These are phyloP conservation scores for Orthosia gracilis DNA, from an alignment of 2,888 invertebrate genomes.

Conservation along the genomic window DNA sequence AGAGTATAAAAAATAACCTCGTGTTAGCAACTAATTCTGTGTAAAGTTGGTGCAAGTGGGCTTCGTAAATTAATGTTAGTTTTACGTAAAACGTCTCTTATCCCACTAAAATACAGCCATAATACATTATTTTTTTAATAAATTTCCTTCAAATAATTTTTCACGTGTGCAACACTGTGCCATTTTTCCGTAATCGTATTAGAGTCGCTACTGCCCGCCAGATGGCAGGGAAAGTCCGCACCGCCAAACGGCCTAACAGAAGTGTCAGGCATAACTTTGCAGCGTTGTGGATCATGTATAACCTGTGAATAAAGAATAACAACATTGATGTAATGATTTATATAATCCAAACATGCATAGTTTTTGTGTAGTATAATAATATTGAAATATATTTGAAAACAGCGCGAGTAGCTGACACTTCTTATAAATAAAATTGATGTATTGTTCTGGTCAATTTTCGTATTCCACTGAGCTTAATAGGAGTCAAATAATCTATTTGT, in stretches of 20 bases:
- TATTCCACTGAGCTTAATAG: neutral
- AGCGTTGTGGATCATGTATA: constrained; percentile 42
- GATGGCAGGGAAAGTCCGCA: constrained; percentile 52
- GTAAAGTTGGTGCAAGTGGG: no score
- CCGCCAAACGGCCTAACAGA: constrained; percentile 29
- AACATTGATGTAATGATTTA: neutral
- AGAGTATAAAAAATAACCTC: no score
- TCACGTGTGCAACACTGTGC: neutral
- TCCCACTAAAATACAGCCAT: neutral
- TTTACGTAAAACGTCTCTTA: no score
- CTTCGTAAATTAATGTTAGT: no score
- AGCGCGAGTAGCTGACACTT: neutral
- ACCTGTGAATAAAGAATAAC: constrained; percentile 21
- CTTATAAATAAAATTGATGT: neutral
- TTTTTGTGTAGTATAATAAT: no score
- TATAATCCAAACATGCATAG: neutral
- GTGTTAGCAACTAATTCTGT: no score
- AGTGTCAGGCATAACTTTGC: constrained; percentile 23
- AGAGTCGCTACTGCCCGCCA: constrained; percentile 44
- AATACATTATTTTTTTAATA: neutral
- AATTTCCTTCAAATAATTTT: neutral
- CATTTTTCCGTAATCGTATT: constrained; percentile 9
- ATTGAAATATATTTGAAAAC: neutral
- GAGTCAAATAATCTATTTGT: no score
- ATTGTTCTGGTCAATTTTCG: neutral